These are phyloP conservation scores for Eulimnadia texana DNA, from an alignment of 1,140 invertebrate genomes.

Conservation along the genomic window DNA sequence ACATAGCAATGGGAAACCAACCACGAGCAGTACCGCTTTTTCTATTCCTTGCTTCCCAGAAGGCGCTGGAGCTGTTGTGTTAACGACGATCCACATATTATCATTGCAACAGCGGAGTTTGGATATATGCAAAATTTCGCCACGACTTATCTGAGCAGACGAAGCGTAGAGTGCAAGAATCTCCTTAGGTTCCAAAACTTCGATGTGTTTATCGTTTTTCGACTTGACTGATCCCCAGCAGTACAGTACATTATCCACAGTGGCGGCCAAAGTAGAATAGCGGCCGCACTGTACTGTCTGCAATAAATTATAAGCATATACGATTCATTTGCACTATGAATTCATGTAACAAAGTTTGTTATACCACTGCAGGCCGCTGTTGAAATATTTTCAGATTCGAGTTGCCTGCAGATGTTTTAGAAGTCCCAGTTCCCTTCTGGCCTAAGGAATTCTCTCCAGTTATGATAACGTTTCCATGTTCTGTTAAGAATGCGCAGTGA, in stretches of 20 bases:
- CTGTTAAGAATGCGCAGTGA: constrained; percentile 44
- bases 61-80: neutral
- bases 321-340: neutral
- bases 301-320: constrained; percentile 19
- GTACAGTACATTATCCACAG: constrained; percentile 47
- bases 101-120: neutral
- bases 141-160: constrained; percentile 34
- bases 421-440: constrained; percentile 38
- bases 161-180: constrained; percentile 44
- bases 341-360: neutral
- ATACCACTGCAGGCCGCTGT: neutral
- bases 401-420: constrained; percentile 29
- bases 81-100: neutral
- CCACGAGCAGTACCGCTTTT: too few relatives aligned
- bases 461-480: constrained; percentile 47
- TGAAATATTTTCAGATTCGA: constrained; percentile 18
- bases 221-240: constrained; percentile 46
- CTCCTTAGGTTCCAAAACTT: constrained; percentile 33
- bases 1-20: too few relatives aligned
- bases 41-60: too few relatives aligned
- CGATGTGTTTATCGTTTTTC: constrained; percentile 27
- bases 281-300: constrained; percentile 46
- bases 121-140: constrained; percentile 25
- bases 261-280: constrained; percentile 46
- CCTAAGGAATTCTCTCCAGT: constrained; percentile 47